A percentile compares a stretch with the other conserved stretches of the same genome.
Conservation (phyloP, 2,888 invertebrate genomes). For the Salpingus planirostris region DNA sequence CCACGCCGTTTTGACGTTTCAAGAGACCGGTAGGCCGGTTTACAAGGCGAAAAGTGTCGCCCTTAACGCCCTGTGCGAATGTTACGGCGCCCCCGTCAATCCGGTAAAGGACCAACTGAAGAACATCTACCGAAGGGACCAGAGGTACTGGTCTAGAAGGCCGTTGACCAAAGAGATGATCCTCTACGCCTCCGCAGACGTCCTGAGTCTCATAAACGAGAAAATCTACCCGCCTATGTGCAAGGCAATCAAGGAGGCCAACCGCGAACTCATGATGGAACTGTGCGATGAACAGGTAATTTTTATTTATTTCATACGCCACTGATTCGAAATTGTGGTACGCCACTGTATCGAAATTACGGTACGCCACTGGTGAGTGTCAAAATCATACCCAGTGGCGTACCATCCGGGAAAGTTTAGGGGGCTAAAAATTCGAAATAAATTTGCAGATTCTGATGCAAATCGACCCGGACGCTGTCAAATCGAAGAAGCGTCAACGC, state of each 20-base stretch:
- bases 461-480: constrained; percentile 77
- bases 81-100: constrained; percentile 79
- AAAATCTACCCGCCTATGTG: constrained; percentile 68
- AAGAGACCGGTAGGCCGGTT: constrained; percentile 82
- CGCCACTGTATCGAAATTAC: no score
- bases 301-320: no score
- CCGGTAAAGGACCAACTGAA: constrained; percentile 86
- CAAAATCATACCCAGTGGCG: no score
- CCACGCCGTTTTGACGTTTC: constrained; percentile 83
- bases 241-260: constrained; percentile 62
- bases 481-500: constrained; percentile 77
- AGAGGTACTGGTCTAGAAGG: constrained; percentile 77
- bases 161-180: constrained; percentile 88
- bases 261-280: constrained; percentile 66
- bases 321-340: no score
- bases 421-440: no score
- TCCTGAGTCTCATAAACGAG: constrained; percentile 77
- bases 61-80: constrained; percentile 82
- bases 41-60: constrained; percentile 92
- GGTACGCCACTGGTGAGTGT: no score
- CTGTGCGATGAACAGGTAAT: constrained; percentile 75
- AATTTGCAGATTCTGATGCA: constrained; percentile 57
- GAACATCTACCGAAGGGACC: constrained; percentile 76
- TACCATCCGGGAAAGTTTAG: no score
- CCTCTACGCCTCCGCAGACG: constrained; percentile 83